Percentiles rank a stretch among this genome's conserved stretches.
Evolutionary conservation across 2,113 vertebrate species (phyloP).

Genomic region (Cryptotis parvus): DNA sequence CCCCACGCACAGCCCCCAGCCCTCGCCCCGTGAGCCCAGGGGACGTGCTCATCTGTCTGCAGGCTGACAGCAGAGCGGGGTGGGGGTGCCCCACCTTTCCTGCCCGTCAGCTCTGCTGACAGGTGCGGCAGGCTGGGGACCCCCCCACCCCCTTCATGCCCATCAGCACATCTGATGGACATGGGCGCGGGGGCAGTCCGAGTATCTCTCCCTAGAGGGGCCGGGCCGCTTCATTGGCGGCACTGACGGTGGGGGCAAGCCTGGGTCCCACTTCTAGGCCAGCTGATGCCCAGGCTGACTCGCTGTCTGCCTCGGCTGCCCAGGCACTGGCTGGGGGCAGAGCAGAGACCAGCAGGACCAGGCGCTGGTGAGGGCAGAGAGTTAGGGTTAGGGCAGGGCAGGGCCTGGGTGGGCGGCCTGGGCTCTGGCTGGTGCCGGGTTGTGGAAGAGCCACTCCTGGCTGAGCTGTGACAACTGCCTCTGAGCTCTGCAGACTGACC

Average conservation of each 20-base stretch:
- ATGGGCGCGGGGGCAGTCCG: background rate
- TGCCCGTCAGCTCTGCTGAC: constrained; percentile 75
- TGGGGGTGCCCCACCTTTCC: constrained; percentile 70
- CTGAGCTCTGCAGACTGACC: too few relatives aligned
- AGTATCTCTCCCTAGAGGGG: too few relatives aligned
- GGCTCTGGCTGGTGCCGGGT: too few relatives aligned
- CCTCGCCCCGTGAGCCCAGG: too few relatives aligned
- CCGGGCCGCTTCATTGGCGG: background rate
- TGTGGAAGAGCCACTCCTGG: too few relatives aligned
- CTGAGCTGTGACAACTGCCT: too few relatives aligned
- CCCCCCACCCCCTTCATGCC: constrained; percentile 77
- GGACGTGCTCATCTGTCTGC: constrained; percentile 76
- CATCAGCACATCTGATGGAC: constrained; percentile 81
- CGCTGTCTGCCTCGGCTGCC: too few relatives aligned
- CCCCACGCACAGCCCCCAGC: constrained; percentile 16
- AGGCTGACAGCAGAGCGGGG: constrained; percentile 62
- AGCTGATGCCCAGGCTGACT: constrained; percentile 23
- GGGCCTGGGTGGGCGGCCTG: too few relatives aligned
- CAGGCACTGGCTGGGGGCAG: too few relatives aligned
- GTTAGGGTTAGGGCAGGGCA: too few relatives aligned
- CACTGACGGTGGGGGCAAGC: constrained; percentile 49
- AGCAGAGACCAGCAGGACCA: too few relatives aligned
- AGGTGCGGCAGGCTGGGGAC: constrained; percentile 77
- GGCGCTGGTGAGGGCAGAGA: too few relatives aligned
- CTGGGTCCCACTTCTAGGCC: background rate